Evolutionary conservation across 2,888 invertebrate species (phyloP).

Genomic region (Ophonus ardosiacus): DNA sequence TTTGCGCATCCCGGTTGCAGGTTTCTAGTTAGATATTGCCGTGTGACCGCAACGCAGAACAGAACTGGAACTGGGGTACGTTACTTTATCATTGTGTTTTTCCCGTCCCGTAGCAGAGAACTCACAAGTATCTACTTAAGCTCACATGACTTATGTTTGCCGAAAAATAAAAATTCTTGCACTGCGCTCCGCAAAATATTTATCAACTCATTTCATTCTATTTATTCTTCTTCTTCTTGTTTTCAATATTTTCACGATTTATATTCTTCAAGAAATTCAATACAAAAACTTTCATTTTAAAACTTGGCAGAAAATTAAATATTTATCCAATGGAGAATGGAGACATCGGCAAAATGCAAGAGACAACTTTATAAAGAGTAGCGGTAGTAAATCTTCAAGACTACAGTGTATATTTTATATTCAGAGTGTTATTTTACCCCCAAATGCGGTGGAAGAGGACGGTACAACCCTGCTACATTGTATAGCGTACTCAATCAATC

Average conservation of each 20-base stretch:
- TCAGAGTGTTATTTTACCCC: too few species aligned
- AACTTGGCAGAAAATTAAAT: not conserved
- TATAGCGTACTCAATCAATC: too few species aligned
- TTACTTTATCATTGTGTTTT: constrained; percentile 52
- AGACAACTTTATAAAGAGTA: too few species aligned
- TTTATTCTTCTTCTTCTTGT: not conserved
- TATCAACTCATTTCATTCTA: constrained; percentile 50
- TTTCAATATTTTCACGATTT: constrained; percentile 1
- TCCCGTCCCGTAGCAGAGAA: not conserved
- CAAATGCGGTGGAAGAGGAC: too few species aligned
- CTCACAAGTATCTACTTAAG: constrained; percentile 57
- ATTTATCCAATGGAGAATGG: too few species aligned
- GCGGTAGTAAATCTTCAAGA: too few species aligned
- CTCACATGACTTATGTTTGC: constrained; percentile 54
- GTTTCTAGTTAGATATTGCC: not conserved
- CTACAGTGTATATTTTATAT: too few species aligned
- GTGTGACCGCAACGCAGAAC: constrained; percentile 44
- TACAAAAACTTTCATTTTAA: constrained; percentile 6
- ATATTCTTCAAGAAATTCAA: constrained; percentile 9
- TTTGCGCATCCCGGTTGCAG: not conserved
- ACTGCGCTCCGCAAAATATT: constrained; percentile 33
- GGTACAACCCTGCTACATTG: too few species aligned
- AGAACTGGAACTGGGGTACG: constrained; percentile 18
- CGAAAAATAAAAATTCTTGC: constrained; percentile 50
- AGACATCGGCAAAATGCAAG: too few species aligned